phyloP scores from a whole-genome alignment of 2,113 vertebrate species.

The Procavia capensis region DNA sequence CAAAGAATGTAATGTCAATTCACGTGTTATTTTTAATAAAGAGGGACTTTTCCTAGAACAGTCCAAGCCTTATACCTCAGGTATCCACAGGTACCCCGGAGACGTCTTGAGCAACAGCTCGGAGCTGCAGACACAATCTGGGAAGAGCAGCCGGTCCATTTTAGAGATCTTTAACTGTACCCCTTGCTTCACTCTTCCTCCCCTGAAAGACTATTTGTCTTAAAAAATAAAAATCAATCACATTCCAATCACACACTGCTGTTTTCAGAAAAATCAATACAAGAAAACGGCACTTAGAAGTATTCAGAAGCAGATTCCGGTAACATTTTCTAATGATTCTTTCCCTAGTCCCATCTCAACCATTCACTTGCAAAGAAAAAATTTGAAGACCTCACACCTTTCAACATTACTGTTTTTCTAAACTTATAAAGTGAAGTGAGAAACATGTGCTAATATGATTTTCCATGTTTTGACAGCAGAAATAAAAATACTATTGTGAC shows the following conservation, averaged over 20 bases:
- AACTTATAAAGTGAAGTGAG: neutral
- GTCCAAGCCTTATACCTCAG: neutral
- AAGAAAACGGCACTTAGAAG: neutral
- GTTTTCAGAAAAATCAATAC: conserved; percentile 21
- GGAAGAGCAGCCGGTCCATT: rapidly evolving
- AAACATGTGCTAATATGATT: conserved; percentile 9
- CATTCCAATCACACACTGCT: neutral
- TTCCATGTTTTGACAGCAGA: conserved; percentile 41
- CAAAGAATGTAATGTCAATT: neutral
- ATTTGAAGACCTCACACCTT: neutral
- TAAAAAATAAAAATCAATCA: conserved; percentile 17
- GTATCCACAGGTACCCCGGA: neutral
- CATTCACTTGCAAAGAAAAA: conserved; percentile 24
- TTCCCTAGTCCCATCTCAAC: neutral
- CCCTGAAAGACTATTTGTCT: conserved; percentile 3
- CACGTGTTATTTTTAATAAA: conserved; percentile 38
- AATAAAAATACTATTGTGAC: conserved; percentile 32
- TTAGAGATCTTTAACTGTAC: neutral
- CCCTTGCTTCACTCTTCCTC: neutral
- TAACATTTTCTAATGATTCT: neutral
- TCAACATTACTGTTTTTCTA: neutral
- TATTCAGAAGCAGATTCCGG: neutral
- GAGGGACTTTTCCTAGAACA: neutral
- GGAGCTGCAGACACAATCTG: rapidly evolving
- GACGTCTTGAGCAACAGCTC: neutral